Percentiles rank a stretch among this genome's conserved stretches.
phyloP scores from a whole-genome alignment of 2,888 invertebrate genomes.

The Dolichopus griseipennis region DNA sequence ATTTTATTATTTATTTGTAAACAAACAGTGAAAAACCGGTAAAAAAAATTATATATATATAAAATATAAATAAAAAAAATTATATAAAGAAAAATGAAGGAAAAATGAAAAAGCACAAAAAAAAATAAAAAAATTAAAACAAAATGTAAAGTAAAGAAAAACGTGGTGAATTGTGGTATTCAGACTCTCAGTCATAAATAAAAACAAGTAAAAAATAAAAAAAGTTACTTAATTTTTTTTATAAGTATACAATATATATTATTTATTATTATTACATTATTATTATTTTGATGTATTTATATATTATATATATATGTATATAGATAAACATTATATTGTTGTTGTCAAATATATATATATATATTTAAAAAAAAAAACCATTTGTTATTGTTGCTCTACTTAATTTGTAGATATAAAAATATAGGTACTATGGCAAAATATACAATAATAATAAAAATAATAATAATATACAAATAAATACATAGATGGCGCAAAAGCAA shows the following conservation, averaged over 20 bases:
- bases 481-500: constrained; percentile 3
- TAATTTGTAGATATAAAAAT: not conserved
- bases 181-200: not conserved
- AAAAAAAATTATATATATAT: not conserved
- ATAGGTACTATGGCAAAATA: too few species aligned
- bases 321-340: not conserved
- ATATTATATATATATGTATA: not conserved
- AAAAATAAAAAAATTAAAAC: not conserved
- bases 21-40: not conserved
- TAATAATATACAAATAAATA: not conserved
- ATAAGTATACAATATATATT: too few species aligned
- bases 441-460: too few species aligned
- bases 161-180: not conserved
- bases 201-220: too few species aligned
- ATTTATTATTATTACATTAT: not conserved
- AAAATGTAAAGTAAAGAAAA: not conserved
- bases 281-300: not conserved
- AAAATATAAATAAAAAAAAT: not conserved
- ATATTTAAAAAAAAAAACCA: too few species aligned
- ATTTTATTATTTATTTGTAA: constrained; percentile 6
- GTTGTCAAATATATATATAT: not conserved
- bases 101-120: too few species aligned
- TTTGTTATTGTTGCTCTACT: not conserved
- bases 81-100: too few species aligned
- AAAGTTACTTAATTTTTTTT: too few species aligned